phyloP scores from a whole-genome alignment of 2,113 vertebrate species.

The Amphiprion ocellaris region DNA sequence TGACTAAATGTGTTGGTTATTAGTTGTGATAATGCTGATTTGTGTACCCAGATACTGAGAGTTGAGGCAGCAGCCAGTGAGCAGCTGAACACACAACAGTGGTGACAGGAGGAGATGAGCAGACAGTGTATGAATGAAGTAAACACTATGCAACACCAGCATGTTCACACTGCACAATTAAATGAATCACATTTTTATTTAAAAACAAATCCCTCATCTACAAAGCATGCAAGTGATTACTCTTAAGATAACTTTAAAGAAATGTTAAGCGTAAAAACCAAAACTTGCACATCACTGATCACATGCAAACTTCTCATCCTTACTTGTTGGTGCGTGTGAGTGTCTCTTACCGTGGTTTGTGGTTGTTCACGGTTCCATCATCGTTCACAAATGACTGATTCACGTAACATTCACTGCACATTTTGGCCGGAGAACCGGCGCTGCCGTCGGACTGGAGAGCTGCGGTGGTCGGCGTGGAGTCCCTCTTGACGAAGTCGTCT shows the following conservation, averaged over 20 bases:
- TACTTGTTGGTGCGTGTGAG: not conserved
- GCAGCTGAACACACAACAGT: conserved; percentile 48
- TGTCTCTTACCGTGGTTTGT: conserved; percentile 72
- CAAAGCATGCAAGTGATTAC: not conserved
- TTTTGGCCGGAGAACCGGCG: conserved; percentile 65
- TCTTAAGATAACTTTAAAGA: not conserved
- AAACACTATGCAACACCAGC: conserved; percentile 1
- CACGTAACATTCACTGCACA: conserved; percentile 83
- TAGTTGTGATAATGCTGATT: not conserved
- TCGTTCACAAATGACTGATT: conserved; percentile 88
- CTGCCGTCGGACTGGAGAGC: conserved; percentile 69
- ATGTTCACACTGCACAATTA: not conserved
- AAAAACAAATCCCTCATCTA: not conserved
- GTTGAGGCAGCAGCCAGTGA: not conserved
- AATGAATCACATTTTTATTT: not conserved
- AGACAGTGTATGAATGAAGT: not conserved
- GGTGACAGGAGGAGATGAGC: conserved; percentile 13
- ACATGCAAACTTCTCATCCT: conserved; percentile 1
- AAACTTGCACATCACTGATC: not conserved
- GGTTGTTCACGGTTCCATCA: conserved; percentile 80
- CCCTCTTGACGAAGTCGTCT: conserved; percentile 76
- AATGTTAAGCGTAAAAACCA: not conserved
- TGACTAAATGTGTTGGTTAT: no score
- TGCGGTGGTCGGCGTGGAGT: conserved; percentile 75
- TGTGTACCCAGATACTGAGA: not conserved